phyloP scores from a whole-genome alignment of 1,140 invertebrate genomes.

The Achatina immaculata region DNA sequence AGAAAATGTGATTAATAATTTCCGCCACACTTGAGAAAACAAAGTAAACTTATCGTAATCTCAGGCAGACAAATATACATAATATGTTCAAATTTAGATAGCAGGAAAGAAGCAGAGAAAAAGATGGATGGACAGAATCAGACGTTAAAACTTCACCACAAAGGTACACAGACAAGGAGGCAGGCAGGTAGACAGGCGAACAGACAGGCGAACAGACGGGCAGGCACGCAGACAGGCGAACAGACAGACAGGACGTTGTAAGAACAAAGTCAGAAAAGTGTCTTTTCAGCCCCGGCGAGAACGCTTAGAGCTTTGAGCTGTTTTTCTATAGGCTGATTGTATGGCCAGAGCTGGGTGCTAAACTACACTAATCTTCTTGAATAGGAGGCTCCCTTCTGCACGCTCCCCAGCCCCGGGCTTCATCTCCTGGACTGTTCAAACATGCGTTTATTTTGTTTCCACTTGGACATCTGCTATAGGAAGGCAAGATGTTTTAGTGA shows the following conservation, averaged over 20 bases:
- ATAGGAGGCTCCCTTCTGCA: neutral
- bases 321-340: neutral
- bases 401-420: neutral
- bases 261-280: neutral
- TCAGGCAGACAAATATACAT: too few species aligned
- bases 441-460: neutral
- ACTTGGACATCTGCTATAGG: neutral
- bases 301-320: neutral
- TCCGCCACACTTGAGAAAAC: too few species aligned
- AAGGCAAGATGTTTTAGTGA: conserved; percentile 1
- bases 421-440: neutral
- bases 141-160: too few species aligned
- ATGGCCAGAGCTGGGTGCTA: neutral
- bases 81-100: too few species aligned
- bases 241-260: neutral
- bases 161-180: neutral
- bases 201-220: too few species aligned
- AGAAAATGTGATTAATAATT: too few species aligned
- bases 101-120: too few species aligned
- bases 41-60: too few species aligned
- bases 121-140: too few species aligned
- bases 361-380: neutral
- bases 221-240: neutral
- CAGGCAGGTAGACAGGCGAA: too few species aligned
- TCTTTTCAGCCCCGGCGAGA: neutral